A percentile compares a stretch with the other conserved stretches of the same genome.
These are phyloP conservation scores for Tolypeutes matacus DNA, from an alignment of 2,797 vertebrate genomes.

Conservation along the genomic window DNA sequence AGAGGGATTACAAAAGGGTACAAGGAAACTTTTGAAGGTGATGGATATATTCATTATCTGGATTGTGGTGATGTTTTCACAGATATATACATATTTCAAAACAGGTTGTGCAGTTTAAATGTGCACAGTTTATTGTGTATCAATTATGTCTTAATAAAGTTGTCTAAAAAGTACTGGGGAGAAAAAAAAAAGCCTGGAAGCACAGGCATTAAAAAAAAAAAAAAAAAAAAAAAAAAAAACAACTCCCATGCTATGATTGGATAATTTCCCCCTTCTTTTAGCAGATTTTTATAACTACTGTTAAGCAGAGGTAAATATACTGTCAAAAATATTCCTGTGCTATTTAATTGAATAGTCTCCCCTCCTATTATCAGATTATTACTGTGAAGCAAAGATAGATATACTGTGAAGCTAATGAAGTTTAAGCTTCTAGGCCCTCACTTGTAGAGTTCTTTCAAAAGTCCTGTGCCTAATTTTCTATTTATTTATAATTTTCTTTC, in stretches of 20 bases:
- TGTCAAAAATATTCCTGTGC: neutral
- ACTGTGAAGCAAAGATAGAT: neutral
- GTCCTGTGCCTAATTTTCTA: neutral
- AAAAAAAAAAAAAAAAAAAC: neutral
- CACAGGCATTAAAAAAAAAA: neutral
- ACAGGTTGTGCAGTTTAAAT: neutral
- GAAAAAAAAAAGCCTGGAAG: neutral
- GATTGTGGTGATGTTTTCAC: neutral
- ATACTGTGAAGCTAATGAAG: neutral
- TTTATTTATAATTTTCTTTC: neutral
- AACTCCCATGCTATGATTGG: neutral
- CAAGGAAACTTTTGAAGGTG: neutral
- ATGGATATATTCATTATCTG: neutral
- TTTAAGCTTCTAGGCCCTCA: neutral
- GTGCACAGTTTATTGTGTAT: neutral
- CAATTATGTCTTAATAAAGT: neutral
- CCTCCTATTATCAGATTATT: neutral
- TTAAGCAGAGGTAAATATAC: neutral
- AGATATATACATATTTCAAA: neutral
- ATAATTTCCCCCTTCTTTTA: neutral
- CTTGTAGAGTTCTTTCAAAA: neutral
- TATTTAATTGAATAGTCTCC: neutral
- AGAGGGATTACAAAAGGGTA: neutral
- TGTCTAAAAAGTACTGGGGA: neutral
- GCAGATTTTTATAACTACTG: neutral